Evolutionary conservation across 2,113 vertebrate genomes (phyloP).

Genomic region (Turdus rufiventris): DNA sequence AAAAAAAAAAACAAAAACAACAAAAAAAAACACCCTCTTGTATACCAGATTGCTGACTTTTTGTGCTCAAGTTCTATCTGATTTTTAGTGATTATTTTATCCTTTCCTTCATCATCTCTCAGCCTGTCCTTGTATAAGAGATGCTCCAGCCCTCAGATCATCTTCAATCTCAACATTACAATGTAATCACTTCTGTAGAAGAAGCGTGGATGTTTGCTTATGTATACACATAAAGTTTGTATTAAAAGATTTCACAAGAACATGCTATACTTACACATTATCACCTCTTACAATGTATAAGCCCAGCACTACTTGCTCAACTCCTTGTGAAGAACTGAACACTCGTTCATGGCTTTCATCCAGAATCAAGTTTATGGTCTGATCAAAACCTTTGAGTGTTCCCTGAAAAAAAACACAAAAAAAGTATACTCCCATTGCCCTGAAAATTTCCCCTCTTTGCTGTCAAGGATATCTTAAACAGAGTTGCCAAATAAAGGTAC

Average conservation of each 20-base stretch:
- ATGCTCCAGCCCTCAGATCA: background rate
- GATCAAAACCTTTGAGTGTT: slow-evolving; percentile 97
- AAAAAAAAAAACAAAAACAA: background rate
- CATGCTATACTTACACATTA: slow-evolving; percentile 88
- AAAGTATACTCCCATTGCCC: background rate
- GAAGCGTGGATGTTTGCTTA: background rate
- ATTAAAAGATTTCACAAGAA: background rate
- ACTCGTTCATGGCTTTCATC: slow-evolving; percentile 98
- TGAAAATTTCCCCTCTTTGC: background rate
- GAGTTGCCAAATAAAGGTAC: background rate
- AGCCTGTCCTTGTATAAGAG: background rate
- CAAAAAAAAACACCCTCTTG: background rate
- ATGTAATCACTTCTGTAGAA: background rate
- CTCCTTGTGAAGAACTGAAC: slow-evolving; percentile 97
- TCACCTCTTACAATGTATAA: slow-evolving; percentile 97
- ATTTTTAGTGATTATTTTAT: background rate
- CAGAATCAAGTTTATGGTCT: slow-evolving; percentile 98
- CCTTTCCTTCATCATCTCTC: background rate
- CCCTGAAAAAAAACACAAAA: slow-evolving; percentile 72
- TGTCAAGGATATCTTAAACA: background rate
- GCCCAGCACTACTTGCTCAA: slow-evolving; percentile 97
- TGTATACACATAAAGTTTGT: background rate
- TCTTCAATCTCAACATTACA: background rate
- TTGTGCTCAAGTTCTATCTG: background rate
- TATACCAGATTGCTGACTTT: background rate